Conservation (phyloP, 1,140 invertebrate genomes). For the Sarcophaga bullata region DNA sequence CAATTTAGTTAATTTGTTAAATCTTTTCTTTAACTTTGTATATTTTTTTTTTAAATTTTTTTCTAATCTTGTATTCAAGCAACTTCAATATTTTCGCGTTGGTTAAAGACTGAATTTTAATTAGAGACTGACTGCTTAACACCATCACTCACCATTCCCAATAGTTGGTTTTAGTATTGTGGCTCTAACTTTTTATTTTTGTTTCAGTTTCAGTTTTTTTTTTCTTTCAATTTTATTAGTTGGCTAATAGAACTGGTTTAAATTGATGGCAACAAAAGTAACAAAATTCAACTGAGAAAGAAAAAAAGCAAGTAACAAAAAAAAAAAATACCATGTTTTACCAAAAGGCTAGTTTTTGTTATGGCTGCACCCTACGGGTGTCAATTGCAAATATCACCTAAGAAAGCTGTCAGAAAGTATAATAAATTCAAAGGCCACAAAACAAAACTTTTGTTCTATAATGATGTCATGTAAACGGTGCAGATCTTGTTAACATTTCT, state of each 20-base stretch:
- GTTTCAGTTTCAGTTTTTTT: neutral
- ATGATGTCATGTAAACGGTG: too few species aligned
- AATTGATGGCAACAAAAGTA: neutral
- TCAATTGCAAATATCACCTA: too few species aligned
- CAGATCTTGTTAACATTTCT: too few species aligned
- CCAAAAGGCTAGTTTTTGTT: neutral
- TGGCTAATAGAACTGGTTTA: conserved; percentile 26
- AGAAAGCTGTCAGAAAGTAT: too few species aligned
- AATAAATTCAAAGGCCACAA: too few species aligned
- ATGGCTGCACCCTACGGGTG: neutral
- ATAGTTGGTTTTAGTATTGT: too few species aligned
- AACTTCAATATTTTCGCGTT: conserved; percentile 21
- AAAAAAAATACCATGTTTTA: conserved; percentile 2
- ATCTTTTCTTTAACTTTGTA: neutral
- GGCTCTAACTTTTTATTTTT: neutral
- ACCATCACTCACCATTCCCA: too few species aligned
- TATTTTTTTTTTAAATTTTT: neutral
- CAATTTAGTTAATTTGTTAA: neutral
- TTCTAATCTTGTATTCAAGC: neutral
- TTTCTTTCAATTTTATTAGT: neutral
- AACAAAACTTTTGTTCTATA: too few species aligned
- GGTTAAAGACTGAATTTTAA: conserved; percentile 23
- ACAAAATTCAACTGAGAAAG: neutral
- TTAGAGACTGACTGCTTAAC: neutral
- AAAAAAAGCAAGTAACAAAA: neutral